These are phyloP conservation scores for Macrotus californicus DNA, from an alignment of 2,113 vertebrate genomes.

Conservation along the genomic window DNA sequence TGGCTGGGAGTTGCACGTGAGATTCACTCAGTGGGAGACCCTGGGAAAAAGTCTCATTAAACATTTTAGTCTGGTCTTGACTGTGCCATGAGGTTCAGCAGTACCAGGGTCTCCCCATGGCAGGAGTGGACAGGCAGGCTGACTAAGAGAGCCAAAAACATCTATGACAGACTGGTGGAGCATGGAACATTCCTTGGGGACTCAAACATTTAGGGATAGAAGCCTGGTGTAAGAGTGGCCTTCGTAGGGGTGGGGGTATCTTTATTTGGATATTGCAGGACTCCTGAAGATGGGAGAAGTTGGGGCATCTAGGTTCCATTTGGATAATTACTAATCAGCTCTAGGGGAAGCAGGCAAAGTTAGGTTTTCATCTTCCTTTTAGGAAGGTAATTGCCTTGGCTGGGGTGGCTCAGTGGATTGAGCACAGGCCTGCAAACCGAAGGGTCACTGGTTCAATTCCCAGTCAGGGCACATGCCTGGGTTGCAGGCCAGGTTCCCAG, in stretches of 20 bases:
- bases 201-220: background rate
- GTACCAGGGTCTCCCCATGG: background rate
- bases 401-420: too few species aligned
- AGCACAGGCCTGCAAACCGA: too few species aligned
- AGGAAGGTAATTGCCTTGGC: background rate
- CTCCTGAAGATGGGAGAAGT: background rate
- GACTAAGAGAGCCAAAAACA: background rate
- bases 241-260: background rate
- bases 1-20: background rate
- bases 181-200: background rate
- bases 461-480: too few species aligned
- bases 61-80: background rate
- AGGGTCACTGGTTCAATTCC: too few species aligned
- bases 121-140: background rate
- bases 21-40: background rate
- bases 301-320: background rate
- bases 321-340: background rate
- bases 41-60: background rate
- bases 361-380: constrained; percentile 20
- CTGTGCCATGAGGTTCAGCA: background rate
- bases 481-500: too few species aligned
- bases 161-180: background rate
- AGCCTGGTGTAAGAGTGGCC: background rate
- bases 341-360: background rate
- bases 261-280: background rate